phyloP scores from a whole-genome alignment of 2,797 vertebrate species.

The Nannoperca obscura region DNA sequence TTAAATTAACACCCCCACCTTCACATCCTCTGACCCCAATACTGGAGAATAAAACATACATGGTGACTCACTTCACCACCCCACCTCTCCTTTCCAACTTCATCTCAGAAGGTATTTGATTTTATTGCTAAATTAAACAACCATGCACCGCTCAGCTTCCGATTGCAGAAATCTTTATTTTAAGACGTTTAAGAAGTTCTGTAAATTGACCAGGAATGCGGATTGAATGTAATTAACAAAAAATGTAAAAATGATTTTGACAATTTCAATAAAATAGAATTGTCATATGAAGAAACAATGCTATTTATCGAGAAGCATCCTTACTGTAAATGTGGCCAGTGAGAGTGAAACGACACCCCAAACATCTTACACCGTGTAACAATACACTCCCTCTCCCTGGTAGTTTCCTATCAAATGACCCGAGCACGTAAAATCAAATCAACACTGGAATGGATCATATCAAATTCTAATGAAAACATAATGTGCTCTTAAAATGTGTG shows the following conservation, averaged over 20 bases:
- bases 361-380: conserved; percentile 66
- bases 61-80: conserved; percentile 79
- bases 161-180: conserved; percentile 17
- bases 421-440: conserved; percentile 84
- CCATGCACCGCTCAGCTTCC: conserved; percentile 9
- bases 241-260: conserved; percentile 23
- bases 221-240: conserved; percentile 2
- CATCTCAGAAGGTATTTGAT: conserved; percentile 55
- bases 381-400: conserved; percentile 75
- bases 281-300: conserved; percentile 39
- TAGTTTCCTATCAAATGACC: conserved; percentile 83
- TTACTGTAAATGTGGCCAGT: conserved; percentile 61
- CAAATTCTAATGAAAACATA: conserved; percentile 88
- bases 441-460: conserved; percentile 86
- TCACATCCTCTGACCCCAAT: conserved; percentile 87
- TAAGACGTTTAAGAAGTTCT: background rate
- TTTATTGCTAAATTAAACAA: conserved; percentile 62
- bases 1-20: conserved; percentile 87
- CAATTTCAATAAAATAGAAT: conserved; percentile 6
- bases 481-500: conserved; percentile 87
- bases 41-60: conserved; percentile 85
- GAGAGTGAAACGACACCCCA: conserved; percentile 53
- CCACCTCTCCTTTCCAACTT: conserved; percentile 72
- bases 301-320: conserved; percentile 45
- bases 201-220: conserved; percentile 21